Base-by-base conservation (phyloP, 2,888 invertebrate species). In the Leuctra nigra region DNA sequence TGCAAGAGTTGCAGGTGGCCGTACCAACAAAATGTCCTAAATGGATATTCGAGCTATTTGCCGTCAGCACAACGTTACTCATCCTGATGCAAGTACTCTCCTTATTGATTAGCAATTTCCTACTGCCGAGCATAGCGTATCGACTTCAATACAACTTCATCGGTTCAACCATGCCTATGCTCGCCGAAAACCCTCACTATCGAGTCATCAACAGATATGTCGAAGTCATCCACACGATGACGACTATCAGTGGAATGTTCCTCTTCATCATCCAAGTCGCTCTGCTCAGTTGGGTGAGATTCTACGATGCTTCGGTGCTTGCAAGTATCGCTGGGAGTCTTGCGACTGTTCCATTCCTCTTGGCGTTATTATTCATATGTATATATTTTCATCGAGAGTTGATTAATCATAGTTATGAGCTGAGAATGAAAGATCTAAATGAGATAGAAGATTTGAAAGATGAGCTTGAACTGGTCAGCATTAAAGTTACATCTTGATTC, bases 71-170 rank as follows among this genome's bases (percentile, higher is more conserved):
- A 7, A 77, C 77, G 1, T 68, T 81, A 11, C 69, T 82, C 18
- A 79, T 81, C 23, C 75, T 79, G 1, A 77, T 82, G 9, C 81
- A 82, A 67, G 70, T 82, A 63, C 66, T 82, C 50, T 80, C 81
- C 1, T 68, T 82, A 22, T 80, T 82, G 80, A 81, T 82, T 65
- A 78, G 78, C 62, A 82, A 81, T 1, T 82, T 81, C 65, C 78
- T 82, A 55, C 68, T 82, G 50, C 81, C 82, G 4, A 75, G 80
- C 65, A 76, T 82, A 41, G 81, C 82, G 66, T 77, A 80, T 0
- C 75, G 78, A 38, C 20, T 23, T 23, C 20, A 23, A 9, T 11
- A 20, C 20, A 23, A 9, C 22, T 44, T 44, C 23, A 44, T 29
- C 20, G 44, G 39, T 7, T 39, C 39, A 7, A 68, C 68, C 58